Evolutionary conservation across 1,140 invertebrate species (phyloP).

Genomic region (Oscheius sp.): DNA sequence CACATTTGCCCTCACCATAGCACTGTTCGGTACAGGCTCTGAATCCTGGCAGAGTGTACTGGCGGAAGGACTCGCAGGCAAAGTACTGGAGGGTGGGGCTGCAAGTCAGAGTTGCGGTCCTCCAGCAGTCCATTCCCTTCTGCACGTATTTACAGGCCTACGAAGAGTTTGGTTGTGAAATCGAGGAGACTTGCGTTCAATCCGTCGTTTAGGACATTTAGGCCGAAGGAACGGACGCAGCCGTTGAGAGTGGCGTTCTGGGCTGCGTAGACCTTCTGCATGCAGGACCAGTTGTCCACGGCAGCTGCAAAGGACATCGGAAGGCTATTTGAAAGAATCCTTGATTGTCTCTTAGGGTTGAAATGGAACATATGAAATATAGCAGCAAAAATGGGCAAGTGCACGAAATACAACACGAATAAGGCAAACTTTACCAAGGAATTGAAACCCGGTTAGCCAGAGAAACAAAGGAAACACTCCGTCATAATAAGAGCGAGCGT

Average conservation of each 20-base stretch:
- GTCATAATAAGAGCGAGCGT: not conserved
- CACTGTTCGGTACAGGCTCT: too few species aligned
- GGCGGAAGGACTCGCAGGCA: slow-evolving; percentile 37
- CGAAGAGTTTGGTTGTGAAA: not conserved
- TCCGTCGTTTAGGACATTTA: slow-evolving; percentile 25
- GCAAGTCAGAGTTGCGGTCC: not conserved
- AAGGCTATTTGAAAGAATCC: not conserved
- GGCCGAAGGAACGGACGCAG: slow-evolving; percentile 23
- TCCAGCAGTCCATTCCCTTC: slow-evolving; percentile 21
- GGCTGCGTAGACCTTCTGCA: slow-evolving; percentile 35
- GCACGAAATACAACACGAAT: too few species aligned
- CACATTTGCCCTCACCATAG: too few species aligned
- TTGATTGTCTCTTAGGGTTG: not conserved
- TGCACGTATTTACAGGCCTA: slow-evolving; percentile 31
- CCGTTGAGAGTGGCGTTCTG: slow-evolving; percentile 36
- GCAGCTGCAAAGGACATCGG: slow-evolving; percentile 17
- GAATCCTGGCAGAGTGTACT: too few species aligned
- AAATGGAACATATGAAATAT: not conserved
- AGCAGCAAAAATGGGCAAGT: too few species aligned
- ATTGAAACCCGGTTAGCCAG: not conserved
- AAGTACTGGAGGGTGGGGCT: slow-evolving; percentile 22
- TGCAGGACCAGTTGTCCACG: slow-evolving; percentile 36
- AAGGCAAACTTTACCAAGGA: not conserved
- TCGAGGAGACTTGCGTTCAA: not conserved
- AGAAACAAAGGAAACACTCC: not conserved